Base-by-base conservation (phyloP, 92 coral and sea anemone species). In the Pocillopora meandrina region DNA sequence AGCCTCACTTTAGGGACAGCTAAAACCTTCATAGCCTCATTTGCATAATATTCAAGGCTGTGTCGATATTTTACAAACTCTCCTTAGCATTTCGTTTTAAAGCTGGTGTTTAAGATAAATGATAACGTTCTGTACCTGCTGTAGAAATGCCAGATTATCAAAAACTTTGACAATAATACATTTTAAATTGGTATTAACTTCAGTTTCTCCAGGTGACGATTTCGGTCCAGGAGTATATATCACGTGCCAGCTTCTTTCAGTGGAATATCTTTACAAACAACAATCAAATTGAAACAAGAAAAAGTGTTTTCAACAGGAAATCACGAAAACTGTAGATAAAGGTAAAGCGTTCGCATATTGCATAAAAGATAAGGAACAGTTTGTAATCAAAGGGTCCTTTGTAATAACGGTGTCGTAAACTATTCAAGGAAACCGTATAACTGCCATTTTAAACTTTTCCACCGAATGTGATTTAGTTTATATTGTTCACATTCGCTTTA, bases 401-500 rank as follows among this genome's bases (percentile, higher is more conserved):
- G 35, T 69, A 34, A 5, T 12, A 70, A 70, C 14, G 56, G 56
- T 10, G 21, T 35, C 42, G 1, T 70, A 15, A 16, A 7, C 20
- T 21, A 35, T 9, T 33, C n/a, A 9, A n/a, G 35, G 17, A 17
- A 31, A 31, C 35, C 73, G 73, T 68, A 76, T 31, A 59, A 20
- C 55, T 60, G 15, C 21, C 26, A 7, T 76, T 76, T 23, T 21
- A 9, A 8, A 35, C 57, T 55, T 56, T 26, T 12, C 31, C 14
- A 9, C 16, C 57, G 11, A 5, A 4, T 12, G 35, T 9, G 34
- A 19, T 77, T 61, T 61, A 35, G 81, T 60, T 77, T 77, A 56
- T 61, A 60, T 60, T 60, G 58, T 20, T 60, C 23, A 60, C 33
- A 3, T 33, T 77, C 71, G 55, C 57, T 77, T 77, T 77, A 60